Evolutionary conservation across 2,797 vertebrate species (phyloP).

Genomic region (Molossus molossus): DNA sequence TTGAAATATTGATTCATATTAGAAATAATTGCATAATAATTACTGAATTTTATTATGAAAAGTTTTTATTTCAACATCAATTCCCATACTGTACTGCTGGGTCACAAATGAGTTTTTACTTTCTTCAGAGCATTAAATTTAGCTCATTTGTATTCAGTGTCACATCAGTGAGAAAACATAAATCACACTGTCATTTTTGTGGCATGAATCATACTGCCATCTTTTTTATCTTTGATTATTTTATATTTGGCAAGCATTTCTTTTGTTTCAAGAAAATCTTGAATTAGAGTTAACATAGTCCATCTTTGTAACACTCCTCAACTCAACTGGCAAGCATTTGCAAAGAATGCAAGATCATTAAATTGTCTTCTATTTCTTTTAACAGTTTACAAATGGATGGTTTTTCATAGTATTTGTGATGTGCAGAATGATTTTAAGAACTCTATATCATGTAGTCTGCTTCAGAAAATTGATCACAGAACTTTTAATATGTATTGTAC

Average conservation of each 20-base stretch:
- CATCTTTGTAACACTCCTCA: conserved; percentile 25
- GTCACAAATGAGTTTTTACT: conserved; percentile 39
- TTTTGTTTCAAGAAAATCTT: conserved; percentile 66
- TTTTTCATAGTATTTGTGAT: conserved; percentile 46
- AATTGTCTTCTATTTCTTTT: conserved; percentile 47
- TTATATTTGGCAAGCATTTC: conserved; percentile 55
- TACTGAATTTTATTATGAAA: conserved; percentile 41
- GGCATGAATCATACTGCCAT: not conserved
- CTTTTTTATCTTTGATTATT: conserved; percentile 72
- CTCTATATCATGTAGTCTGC: not conserved
- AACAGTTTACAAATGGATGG: not conserved
- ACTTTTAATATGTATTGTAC: not conserved
- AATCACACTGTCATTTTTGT: conserved; percentile 59
- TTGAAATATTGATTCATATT: conserved; percentile 34
- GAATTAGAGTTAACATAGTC: conserved; percentile 15
- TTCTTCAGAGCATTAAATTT: conserved; percentile 41
- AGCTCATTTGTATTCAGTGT: conserved; percentile 69
- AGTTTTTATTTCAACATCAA: conserved; percentile 37
- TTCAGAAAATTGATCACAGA: not conserved
- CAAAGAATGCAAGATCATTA: conserved; percentile 19
- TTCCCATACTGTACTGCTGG: not conserved
- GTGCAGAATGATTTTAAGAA: conserved; percentile 11
- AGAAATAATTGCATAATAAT: conserved; percentile 49
- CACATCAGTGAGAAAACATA: conserved; percentile 73
- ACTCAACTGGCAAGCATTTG: conserved; percentile 39